Conservation (phyloP, 2,888 invertebrate genomes). For the Platerodrilus igneus region DNA sequence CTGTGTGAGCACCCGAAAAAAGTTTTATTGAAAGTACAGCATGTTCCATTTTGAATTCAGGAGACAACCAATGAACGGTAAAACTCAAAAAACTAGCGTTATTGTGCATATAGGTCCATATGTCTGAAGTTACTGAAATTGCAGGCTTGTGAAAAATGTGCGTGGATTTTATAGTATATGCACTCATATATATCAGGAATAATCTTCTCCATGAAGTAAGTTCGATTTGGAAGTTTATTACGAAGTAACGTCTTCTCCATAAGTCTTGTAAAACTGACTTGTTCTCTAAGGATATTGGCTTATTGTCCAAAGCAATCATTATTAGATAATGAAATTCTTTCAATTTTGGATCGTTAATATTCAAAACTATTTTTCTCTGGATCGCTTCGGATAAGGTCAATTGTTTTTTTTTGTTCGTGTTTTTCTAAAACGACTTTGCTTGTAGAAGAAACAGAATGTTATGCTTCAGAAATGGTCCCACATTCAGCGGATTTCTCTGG, state of each 20-base stretch:
- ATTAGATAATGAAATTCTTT: constrained; percentile 36
- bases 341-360: constrained; percentile 31
- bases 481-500: too few relatives aligned
- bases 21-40: constrained; percentile 21
- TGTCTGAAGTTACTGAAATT: constrained; percentile 31
- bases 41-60: constrained; percentile 7
- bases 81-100: constrained; percentile 11
- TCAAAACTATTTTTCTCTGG: too few relatives aligned
- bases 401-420: too few relatives aligned
- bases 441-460: too few relatives aligned
- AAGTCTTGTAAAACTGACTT: constrained; percentile 27
- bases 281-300: constrained; percentile 34
- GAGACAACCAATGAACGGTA: constrained; percentile 10
- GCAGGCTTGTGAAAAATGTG: constrained; percentile 25
- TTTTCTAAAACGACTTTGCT: too few relatives aligned
- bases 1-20: constrained; percentile 18
- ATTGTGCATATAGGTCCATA: constrained; percentile 30
- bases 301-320: constrained; percentile 39
- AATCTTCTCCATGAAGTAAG: constrained; percentile 14
- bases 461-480: too few relatives aligned
- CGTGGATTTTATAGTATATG: constrained; percentile 28
- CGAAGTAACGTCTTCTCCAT: constrained; percentile 25
- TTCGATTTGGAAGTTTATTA: constrained; percentile 29
- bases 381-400: too few relatives aligned
- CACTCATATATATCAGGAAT: constrained; percentile 11